Conservation (phyloP, 1,140 invertebrate species). For the Bombyx mandarina region DNA sequence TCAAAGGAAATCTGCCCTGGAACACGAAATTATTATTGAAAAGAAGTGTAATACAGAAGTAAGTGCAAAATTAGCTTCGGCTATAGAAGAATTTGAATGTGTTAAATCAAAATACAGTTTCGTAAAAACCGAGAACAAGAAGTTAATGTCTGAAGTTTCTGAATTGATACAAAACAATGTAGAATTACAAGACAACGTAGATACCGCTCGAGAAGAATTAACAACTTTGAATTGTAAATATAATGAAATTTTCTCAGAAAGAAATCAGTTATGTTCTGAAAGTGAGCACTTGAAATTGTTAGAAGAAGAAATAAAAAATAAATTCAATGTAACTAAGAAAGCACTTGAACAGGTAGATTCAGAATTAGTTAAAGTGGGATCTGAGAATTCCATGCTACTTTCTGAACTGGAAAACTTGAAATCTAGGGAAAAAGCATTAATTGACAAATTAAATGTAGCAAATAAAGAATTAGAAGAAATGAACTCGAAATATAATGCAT, state of each 20-base stretch:
- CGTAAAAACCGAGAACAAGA: background rate
- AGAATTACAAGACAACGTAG: background rate
- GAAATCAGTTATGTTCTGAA: too few relatives aligned
- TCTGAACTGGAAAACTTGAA: background rate
- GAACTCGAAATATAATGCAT: slow-evolving; percentile 15
- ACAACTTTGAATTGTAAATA: too few relatives aligned
- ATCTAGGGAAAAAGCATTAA: slow-evolving; percentile 1
- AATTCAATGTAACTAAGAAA: too few relatives aligned
- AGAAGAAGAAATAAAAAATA: too few relatives aligned
- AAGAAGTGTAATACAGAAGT: background rate
- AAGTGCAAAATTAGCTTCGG: background rate
- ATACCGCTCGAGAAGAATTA: too few relatives aligned
- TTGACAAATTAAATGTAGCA: background rate
- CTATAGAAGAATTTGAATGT: slow-evolving; percentile 1
- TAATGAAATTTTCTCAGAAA: too few relatives aligned
- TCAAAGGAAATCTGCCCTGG: background rate
- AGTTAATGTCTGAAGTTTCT: background rate
- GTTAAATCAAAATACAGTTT: slow-evolving; percentile 4
- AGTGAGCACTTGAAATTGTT: too few relatives aligned
- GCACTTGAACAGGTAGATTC: too few relatives aligned
- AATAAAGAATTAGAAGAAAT: slow-evolving; percentile 18
- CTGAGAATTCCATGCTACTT: too few relatives aligned
- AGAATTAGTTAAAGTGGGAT: too few relatives aligned
- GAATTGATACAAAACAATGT: background rate
- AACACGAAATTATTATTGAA: background rate